phyloP scores from a whole-genome alignment of 2,113 vertebrate genomes.

The Myxocyprinus asiaticus region DNA sequence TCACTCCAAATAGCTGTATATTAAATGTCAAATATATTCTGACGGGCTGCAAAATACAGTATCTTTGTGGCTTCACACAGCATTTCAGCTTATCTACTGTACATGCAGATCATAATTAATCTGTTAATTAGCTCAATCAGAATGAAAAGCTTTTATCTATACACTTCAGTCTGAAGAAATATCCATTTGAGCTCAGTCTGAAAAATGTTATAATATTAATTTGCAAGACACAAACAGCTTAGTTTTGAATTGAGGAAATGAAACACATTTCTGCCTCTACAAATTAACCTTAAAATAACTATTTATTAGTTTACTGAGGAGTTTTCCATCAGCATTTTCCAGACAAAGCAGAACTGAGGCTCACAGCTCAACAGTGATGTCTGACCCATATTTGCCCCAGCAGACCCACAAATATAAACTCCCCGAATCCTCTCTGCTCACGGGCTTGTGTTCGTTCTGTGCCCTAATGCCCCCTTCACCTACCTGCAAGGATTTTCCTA shows the following conservation, averaged over 20 bases:
- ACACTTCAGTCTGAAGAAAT: no score
- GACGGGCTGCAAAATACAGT: no score
- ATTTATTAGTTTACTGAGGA: background rate
- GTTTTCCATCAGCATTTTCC: conserved; percentile 5
- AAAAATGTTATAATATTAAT: no score
- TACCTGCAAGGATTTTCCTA: conserved; percentile 1
- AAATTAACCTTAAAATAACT: background rate
- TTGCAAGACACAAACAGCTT: background rate
- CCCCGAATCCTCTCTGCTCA: conserved; percentile 20
- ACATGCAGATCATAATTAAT: no score
- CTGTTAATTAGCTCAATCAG: no score
- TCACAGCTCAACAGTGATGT: background rate
- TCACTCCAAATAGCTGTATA: no score
- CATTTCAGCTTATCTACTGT: no score
- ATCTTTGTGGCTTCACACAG: no score
- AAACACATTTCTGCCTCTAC: background rate
- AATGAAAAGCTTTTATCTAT: no score
- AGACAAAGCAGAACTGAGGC: conserved; percentile 10
- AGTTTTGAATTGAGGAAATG: background rate
- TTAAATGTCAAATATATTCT: no score
- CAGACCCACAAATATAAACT: conserved; percentile 1
- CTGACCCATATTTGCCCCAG: conserved; percentile 1
- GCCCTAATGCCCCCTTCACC: conserved; percentile 8
- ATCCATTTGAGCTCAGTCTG: no score
- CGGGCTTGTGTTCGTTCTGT: background rate